These are phyloP conservation scores for Eremophila alpestris DNA, from an alignment of 2,797 vertebrate genomes.

Conservation along the genomic window DNA sequence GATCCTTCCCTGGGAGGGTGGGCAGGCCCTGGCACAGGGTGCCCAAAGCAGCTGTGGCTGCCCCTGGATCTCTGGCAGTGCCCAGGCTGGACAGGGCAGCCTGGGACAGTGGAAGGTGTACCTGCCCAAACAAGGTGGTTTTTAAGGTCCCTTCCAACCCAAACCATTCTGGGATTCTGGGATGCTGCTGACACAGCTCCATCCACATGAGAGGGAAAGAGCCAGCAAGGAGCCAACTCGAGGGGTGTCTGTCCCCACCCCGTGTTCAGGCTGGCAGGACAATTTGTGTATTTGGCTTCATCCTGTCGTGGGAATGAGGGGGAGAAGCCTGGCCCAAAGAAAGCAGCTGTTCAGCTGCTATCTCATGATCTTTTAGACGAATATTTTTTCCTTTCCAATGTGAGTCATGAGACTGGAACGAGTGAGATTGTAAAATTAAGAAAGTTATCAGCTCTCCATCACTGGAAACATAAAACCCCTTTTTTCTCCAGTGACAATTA, in stretches of 20 bases:
- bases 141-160: not conserved
- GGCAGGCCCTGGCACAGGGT: not conserved
- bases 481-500: constrained; percentile 18
- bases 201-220: not conserved
- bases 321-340: not conserved
- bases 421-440: not conserved
- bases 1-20: not conserved
- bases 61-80: not conserved
- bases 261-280: not conserved
- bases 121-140: not conserved
- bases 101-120: not conserved
- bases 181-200: not conserved
- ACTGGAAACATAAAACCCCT: not conserved
- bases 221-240: not conserved
- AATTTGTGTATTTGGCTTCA: not conserved
- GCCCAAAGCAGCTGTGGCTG: not conserved
- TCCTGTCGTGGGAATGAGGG: not conserved
- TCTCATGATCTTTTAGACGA: not conserved
- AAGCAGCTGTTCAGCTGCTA: not conserved
- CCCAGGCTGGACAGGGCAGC: not conserved
- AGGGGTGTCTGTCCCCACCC: not conserved
- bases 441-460: constrained; percentile 11
- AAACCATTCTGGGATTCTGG: not conserved
- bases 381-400: not conserved
- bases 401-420: not conserved